These are phyloP conservation scores for Anser cygnoides DNA, from an alignment of 2,113 vertebrate species.

Conservation along the genomic window DNA sequence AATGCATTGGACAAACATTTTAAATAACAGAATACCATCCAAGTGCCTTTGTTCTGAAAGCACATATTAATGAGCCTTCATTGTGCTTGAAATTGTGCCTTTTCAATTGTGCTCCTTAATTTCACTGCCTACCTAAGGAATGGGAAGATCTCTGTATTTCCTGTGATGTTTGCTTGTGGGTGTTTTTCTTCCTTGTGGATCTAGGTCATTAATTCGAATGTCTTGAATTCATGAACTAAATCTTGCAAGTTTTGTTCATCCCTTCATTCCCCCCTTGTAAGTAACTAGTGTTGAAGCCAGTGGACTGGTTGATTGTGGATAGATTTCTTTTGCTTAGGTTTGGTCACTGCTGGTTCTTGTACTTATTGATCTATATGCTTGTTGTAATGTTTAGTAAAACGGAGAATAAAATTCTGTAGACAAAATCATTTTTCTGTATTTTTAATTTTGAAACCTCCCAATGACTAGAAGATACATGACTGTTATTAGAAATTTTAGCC, in stretches of 20 bases:
- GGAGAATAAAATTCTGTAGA: not conserved
- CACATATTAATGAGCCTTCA: rapidly evolving
- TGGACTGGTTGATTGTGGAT: not conserved
- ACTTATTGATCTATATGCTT: rapidly evolving
- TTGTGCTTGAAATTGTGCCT: not conserved
- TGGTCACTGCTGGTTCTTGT: not conserved
- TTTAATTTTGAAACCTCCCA: not conserved
- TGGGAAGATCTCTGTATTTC: not conserved
- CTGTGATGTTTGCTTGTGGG: not conserved
- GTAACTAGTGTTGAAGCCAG: not conserved
- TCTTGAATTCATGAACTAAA: not conserved
- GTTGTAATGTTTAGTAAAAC: not conserved
- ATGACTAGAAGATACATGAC: not conserved
- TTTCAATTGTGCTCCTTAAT: not conserved
- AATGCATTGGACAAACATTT: not conserved
- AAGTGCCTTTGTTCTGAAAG: not conserved
- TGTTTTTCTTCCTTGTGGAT: not conserved
- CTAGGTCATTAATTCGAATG: not conserved
- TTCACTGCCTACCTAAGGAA: not conserved
- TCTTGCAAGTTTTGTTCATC: not conserved
- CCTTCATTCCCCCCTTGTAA: rapidly evolving
- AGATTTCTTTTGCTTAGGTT: not conserved
- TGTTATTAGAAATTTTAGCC: not conserved
- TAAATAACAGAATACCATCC: not conserved
- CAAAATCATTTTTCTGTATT: not conserved